Conservation (phyloP, 2,113 vertebrate genomes). For the Marmota monax region DNA sequence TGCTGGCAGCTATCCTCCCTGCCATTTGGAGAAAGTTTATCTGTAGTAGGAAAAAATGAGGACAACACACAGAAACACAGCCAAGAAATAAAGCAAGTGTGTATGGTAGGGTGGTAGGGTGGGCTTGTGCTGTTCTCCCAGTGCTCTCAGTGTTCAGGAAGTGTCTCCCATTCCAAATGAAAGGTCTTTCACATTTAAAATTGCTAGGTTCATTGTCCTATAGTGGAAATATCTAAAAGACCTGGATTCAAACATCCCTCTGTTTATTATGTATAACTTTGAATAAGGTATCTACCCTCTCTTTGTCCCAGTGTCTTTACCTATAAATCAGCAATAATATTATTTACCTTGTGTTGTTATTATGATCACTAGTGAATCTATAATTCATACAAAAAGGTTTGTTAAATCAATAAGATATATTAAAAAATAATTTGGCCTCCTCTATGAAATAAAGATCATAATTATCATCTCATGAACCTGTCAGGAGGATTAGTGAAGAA, state of each 20-base stretch:
- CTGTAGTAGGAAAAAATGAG: slow-evolving; percentile 30
- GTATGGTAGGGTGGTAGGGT: rapidly evolving
- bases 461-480: slow-evolving; percentile 8
- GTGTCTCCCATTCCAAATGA: not conserved
- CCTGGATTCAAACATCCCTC: not conserved
- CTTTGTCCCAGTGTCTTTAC: not conserved
- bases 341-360: not conserved
- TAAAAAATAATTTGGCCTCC: slow-evolving; percentile 26
- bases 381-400: slow-evolving; percentile 16
- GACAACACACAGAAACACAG: not conserved
- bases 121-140: not conserved
- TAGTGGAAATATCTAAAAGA: not conserved
- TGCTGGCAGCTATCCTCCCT: not conserved
- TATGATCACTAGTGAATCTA: not conserved
- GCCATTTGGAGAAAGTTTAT: slow-evolving; percentile 54
- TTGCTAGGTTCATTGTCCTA: not conserved
- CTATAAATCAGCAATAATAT: slow-evolving; percentile 20
- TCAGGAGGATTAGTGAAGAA: not conserved
- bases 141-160: not conserved
- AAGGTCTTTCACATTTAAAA: slow-evolving; percentile 32
- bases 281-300: not conserved
- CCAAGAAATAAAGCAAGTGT: not conserved
- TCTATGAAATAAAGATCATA: slow-evolving; percentile 11
- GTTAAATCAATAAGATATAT: slow-evolving; percentile 50
- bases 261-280: slow-evolving; percentile 6